A percentile compares a stretch with the other conserved stretches of the same genome.
phyloP scores from a whole-genome alignment of 2,113 vertebrate genomes.

The Ibidorhyncha struthersii region DNA sequence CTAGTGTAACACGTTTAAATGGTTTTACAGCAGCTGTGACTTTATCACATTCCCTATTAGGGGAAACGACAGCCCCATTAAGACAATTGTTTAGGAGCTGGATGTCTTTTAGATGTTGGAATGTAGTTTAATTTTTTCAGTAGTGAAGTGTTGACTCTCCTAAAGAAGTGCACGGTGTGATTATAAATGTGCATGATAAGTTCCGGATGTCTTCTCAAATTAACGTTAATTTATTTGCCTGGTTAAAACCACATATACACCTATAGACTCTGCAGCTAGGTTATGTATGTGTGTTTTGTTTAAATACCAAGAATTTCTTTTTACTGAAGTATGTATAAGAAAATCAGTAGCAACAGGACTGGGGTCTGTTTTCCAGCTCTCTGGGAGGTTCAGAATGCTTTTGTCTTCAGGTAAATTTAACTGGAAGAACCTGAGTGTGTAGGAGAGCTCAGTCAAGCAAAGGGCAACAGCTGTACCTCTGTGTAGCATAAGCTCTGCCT shows the following conservation, averaged over 20 bases:
- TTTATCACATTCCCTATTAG: background rate
- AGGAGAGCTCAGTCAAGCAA: background rate
- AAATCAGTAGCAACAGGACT: background rate
- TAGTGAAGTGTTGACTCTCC: background rate
- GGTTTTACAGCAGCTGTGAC: too few relatives aligned
- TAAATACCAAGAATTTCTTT: too few relatives aligned
- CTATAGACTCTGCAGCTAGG: too few relatives aligned
- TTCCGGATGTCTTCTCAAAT: background rate
- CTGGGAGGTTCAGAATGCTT: fast-evolving
- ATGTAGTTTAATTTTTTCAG: background rate
- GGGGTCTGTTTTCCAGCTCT: background rate
- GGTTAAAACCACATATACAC: background rate
- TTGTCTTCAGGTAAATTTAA: background rate
- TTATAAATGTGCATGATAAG: too few relatives aligned
- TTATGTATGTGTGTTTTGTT: too few relatives aligned
- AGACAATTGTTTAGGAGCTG: background rate
- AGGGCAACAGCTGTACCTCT: background rate
- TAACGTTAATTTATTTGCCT: background rate
- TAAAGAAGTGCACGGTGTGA: background rate
- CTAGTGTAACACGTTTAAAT: fast-evolving
- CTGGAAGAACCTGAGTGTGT: background rate
- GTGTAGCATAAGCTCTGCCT: background rate
- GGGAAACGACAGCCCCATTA: background rate
- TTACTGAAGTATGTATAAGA: too few relatives aligned
- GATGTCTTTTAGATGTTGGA: background rate